Evolutionary conservation across 2,888 invertebrate genomes (phyloP).

Genomic region (Drosophila subquinaria): DNA sequence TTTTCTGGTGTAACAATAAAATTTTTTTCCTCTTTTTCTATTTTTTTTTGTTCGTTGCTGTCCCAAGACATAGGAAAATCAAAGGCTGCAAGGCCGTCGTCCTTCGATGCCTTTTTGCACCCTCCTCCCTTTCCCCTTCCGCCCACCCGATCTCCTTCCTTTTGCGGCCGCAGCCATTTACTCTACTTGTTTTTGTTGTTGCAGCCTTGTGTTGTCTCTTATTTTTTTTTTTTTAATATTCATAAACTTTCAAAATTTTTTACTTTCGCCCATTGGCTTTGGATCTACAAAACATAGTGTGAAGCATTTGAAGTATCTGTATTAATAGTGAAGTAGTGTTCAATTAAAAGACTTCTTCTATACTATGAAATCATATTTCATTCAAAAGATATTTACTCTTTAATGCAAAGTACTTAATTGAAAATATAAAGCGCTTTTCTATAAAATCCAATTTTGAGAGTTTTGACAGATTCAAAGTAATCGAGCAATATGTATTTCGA

Average conservation of each 20-base stretch:
- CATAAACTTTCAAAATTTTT: slow-evolving; percentile 77
- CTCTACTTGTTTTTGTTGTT: slow-evolving; percentile 46
- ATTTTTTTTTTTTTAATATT: slow-evolving; percentile 40
- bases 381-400: too few relatives aligned
- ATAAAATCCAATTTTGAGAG: too few relatives aligned
- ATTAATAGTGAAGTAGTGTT: too few relatives aligned
- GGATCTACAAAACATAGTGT: slow-evolving; percentile 28
- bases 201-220: slow-evolving; percentile 31
- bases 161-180: slow-evolving; percentile 63
- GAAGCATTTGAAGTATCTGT: slow-evolving; percentile 11
- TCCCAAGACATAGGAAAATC: slow-evolving; percentile 57
- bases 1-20: slow-evolving; percentile 77
- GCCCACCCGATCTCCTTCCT: slow-evolving; percentile 9
- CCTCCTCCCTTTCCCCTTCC: neutral
- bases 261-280: slow-evolving; percentile 54
- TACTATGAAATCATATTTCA: too few relatives aligned
- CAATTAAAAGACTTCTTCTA: neutral
- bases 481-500: too few relatives aligned
- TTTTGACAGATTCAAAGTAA: too few relatives aligned
- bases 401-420: too few relatives aligned
- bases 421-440: too few relatives aligned
- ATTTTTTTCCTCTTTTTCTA: slow-evolving; percentile 52
- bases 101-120: slow-evolving; percentile 35
- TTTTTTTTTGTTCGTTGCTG: slow-evolving; percentile 7
- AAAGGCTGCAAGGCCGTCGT: slow-evolving; percentile 73